phyloP scores from a whole-genome alignment of 2,888 invertebrate species.

The Gandaritis pyraliata region DNA sequence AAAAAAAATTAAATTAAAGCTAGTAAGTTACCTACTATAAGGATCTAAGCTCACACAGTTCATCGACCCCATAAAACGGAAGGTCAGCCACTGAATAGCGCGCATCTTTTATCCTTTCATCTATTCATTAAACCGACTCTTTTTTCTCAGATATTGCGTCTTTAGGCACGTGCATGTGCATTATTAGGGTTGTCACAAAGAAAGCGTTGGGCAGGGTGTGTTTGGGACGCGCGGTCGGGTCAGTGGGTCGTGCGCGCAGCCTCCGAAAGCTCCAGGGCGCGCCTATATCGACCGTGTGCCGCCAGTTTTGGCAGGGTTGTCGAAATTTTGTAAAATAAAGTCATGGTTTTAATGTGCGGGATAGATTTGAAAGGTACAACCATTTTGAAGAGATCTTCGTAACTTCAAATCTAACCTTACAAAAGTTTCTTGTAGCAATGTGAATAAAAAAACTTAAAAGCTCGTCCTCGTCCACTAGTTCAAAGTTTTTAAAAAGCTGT shows the following conservation, averaged over 20 bases:
- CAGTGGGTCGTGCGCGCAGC: constrained; percentile 87
- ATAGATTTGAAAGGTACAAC: no score
- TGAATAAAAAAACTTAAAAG: no score
- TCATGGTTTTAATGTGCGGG: no score
- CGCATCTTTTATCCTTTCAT: constrained; percentile 54
- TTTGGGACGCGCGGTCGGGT: constrained; percentile 75
- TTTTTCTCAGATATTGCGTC: constrained; percentile 46
- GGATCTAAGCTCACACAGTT: constrained; percentile 45
- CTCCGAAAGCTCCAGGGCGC: constrained; percentile 78
- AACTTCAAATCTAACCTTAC: no score
- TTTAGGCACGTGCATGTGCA: constrained; percentile 56
- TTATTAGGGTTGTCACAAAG: constrained; percentile 59
- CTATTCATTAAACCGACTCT: constrained; percentile 46
- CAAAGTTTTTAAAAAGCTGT: no score
- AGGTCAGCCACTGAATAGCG: constrained; percentile 55
- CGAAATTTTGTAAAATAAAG: constrained; percentile 36
- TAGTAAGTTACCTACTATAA: neutral
- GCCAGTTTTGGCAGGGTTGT: constrained; percentile 67
- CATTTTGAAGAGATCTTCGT: no score
- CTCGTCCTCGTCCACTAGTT: no score
- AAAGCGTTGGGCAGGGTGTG: constrained; percentile 47
- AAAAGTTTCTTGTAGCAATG: no score
- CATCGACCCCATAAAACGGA: constrained; percentile 47
- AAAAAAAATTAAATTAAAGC: no score
- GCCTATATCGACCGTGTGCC: constrained; percentile 82